Evolutionary conservation across 2,113 vertebrate species (phyloP).

Genomic region (Spea multiplicata): DNA sequence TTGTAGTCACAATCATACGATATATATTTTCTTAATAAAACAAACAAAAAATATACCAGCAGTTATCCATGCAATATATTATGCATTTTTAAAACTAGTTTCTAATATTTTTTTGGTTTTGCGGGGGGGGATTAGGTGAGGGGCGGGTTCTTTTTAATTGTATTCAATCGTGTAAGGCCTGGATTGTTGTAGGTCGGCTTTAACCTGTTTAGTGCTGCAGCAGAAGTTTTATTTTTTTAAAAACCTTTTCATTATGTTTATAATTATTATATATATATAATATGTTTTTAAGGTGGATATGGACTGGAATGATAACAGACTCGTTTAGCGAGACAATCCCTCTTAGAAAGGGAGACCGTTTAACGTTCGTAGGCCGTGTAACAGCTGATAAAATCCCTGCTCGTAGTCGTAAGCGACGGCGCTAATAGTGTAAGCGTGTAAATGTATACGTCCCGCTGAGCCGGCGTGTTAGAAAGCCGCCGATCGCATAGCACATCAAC

Average conservation of each 20-base stretch:
- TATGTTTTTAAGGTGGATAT: slow-evolving; percentile 60
- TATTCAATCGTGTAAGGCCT: slow-evolving; percentile 69
- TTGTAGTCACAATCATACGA: slow-evolving; percentile 84
- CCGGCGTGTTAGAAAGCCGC: slow-evolving; percentile 71
- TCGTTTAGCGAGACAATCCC: slow-evolving; percentile 69
- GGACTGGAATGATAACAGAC: slow-evolving; percentile 66
- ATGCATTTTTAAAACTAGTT: slow-evolving; percentile 91
- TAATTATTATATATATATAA: no score
- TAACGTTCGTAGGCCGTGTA: slow-evolving; percentile 65
- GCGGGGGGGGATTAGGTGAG: no score
- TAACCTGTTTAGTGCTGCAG: slow-evolving; percentile 66
- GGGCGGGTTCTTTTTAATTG: slow-evolving; percentile 65
- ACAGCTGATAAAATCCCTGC: slow-evolving; percentile 64
- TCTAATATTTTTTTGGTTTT: slow-evolving; percentile 63
- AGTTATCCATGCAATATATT: slow-evolving; percentile 83
- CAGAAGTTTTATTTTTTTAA: slow-evolving; percentile 56
- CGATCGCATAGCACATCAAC: slow-evolving; percentile 70
- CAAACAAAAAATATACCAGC: slow-evolving; percentile 72
- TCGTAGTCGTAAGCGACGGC: slow-evolving; percentile 74
- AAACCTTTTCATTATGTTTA: slow-evolving; percentile 44
- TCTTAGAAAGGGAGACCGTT: slow-evolving; percentile 67
- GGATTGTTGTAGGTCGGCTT: slow-evolving; percentile 67
- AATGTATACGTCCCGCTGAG: slow-evolving; percentile 74
- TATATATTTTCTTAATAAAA: slow-evolving; percentile 79
- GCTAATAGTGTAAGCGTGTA: slow-evolving; percentile 73